Percentiles rank a stretch among this genome's conserved stretches.
Evolutionary conservation across 2,888 invertebrate species (phyloP).

Genomic region (Cantharis rufa): DNA sequence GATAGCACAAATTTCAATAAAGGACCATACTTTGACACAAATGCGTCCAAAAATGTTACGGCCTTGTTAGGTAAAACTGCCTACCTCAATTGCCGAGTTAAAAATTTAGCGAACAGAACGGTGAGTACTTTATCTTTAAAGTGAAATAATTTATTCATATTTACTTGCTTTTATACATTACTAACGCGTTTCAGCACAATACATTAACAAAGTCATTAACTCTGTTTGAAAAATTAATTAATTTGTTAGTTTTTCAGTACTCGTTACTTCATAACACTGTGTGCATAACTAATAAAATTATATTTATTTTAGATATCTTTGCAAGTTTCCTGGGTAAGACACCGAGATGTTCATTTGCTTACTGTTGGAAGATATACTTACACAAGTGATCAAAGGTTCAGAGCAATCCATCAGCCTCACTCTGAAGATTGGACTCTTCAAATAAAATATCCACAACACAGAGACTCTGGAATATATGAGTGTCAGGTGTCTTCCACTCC

Average conservation of each 20-base stretch:
- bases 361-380: constrained; percentile 90
- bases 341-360: constrained; percentile 86
- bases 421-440: constrained; percentile 91
- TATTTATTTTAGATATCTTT: constrained; percentile 63
- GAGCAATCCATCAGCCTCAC: constrained; percentile 82
- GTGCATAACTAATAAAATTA: neutral
- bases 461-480: constrained; percentile 89
- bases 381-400: constrained; percentile 88
- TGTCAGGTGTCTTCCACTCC: constrained; percentile 94
- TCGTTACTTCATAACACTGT: too few species aligned
- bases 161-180: neutral
- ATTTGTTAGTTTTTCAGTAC: neutral
- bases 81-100: constrained; percentile 86
- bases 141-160: neutral
- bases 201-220: neutral
- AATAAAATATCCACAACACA: constrained; percentile 89
- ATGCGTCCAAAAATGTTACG: constrained; percentile 64
- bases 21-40: constrained; percentile 55
- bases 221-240: neutral
- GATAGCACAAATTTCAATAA: constrained; percentile 46
- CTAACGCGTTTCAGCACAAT: neutral
- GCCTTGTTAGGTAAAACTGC: constrained; percentile 88
- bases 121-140: constrained; percentile 60
- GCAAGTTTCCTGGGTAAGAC: constrained; percentile 91
- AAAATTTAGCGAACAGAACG: constrained; percentile 89